Evolutionary conservation across 2,113 vertebrate genomes (phyloP).

Genomic region (Epinephelus fuscoguttatus): DNA sequence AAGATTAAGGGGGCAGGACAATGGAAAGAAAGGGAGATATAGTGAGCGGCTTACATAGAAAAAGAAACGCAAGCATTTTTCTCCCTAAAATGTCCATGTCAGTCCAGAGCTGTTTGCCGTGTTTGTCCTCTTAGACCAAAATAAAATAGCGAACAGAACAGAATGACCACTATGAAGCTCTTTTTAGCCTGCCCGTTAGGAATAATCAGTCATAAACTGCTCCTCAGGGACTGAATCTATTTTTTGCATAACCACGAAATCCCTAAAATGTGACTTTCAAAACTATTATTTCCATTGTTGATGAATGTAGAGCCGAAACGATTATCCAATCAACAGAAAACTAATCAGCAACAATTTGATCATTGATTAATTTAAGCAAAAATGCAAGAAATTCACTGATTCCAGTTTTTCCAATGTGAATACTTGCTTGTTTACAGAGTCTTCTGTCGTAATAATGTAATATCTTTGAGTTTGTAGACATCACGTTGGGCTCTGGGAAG

Average conservation of each 20-base stretch:
- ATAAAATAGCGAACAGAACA: conserved; percentile 44
- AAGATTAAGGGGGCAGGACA: conserved; percentile 28
- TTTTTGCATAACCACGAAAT: neutral
- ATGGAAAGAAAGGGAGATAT: neutral
- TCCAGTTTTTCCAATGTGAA: neutral
- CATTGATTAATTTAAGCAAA: neutral
- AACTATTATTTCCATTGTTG: neutral
- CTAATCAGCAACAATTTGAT: neutral
- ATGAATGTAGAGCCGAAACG: neutral
- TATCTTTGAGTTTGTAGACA: neutral
- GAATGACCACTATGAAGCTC: conserved; percentile 16
- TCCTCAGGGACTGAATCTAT: conserved; percentile 7
- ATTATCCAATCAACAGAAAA: neutral
- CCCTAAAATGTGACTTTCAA: neutral
- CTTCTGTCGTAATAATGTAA: neutral
- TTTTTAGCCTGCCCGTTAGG: conserved; percentile 21
- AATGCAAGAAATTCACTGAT: neutral
- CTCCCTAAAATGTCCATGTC: conserved; percentile 77
- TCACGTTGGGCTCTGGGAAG: neutral
- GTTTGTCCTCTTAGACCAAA: conserved; percentile 63
- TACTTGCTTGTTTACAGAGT: neutral
- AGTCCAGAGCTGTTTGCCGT: conserved; percentile 5
- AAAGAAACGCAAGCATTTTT: conserved; percentile 65
- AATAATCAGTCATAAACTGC: conserved; percentile 30
- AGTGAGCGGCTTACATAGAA: neutral